Base-by-base conservation (phyloP, 2,113 vertebrate genomes). In the Hippocampus guttulatus region DNA sequence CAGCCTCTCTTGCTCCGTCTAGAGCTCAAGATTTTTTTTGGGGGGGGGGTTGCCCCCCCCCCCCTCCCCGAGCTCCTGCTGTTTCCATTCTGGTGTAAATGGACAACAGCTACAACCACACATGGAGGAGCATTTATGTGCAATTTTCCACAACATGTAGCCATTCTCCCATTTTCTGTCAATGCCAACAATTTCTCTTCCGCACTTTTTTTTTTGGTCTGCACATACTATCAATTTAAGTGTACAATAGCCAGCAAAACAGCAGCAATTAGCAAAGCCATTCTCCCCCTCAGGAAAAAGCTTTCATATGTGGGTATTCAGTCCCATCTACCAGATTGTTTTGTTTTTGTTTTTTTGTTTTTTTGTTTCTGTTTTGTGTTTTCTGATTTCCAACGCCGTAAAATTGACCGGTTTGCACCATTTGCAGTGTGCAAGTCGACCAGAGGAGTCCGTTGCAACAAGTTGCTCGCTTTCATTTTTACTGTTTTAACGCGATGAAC, bases 181-280 rank as follows among this genome's bases (percentile, higher is more conserved):
- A 80, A 76, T 74, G 58, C 54, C 62, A 73, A 72, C 74, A 82
- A 73, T 45, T 77, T 67, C 71, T 58, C 21, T 69, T 38, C 30
- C 57, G 16, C 14, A 18, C 25, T 76, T 76, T 54, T 64, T 30
- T 73, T 76, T 75, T 54, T 64, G 60, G 43, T 33, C 30, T 70
- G 80, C 89, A 87, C 84, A 89, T 80, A 84, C 73, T 61, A 70
- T 67, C 74, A 85, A 87, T 87, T 74, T 81, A 79, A 82, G 78
- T 77, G 76, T 69, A 84, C 76, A 83, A 83, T 75, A 77, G 77
- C 67, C 81, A 75, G 80, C 79, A 85, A 87, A 84, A 45, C 8
- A 47, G 41, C 15, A 2, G 64, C 81, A 87, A 89, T 88, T 89
- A 88, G 78, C 69, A 76, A 83, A 77, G 33, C 64, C 80, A 75